Conservation (phyloP, 2,113 vertebrate species). For the Corythaeola cristata region DNA sequence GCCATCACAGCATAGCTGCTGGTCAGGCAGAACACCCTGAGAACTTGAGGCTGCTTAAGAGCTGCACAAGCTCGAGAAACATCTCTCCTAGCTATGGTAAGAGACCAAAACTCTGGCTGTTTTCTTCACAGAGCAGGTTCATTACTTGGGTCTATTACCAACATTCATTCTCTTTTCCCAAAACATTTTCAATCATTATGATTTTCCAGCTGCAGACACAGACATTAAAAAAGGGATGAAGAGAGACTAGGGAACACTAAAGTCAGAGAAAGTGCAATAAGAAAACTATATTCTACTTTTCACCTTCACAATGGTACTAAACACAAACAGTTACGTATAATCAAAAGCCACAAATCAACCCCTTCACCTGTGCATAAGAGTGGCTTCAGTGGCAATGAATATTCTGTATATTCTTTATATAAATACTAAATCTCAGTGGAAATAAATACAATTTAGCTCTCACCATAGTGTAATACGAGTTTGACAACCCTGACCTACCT, state of each 20-base stretch:
- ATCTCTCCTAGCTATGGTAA: not conserved
- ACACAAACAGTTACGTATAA: not conserved
- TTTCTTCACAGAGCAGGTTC: not conserved
- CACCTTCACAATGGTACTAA: not conserved
- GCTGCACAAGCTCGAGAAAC: not conserved
- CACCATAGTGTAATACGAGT: slow-evolving; percentile 35
- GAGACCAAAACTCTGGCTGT: not conserved
- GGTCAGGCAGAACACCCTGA: not conserved
- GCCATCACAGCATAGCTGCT: not conserved
- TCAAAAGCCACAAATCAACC: not conserved
- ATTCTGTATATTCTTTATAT: not conserved
- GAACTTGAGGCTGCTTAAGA: not conserved
- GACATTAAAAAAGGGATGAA: not conserved
- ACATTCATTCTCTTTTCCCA: not conserved
- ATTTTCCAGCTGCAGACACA: not conserved
- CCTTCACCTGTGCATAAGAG: not conserved
- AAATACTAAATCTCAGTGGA: not conserved
- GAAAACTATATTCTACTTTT: not conserved
- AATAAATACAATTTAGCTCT: slow-evolving; percentile 32
- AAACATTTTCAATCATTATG: not conserved
- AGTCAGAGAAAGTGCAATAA: not conserved
- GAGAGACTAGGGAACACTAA: not conserved
- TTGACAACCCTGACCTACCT: slow-evolving; percentile 74
- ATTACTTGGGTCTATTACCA: not conserved
- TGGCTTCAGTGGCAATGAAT: not conserved